Percentiles rank a stretch among this genome's conserved stretches.
These are phyloP conservation scores for Holacanthella duospinosa DNA, from an alignment of 2,888 invertebrate species.

Conservation along the genomic window DNA sequence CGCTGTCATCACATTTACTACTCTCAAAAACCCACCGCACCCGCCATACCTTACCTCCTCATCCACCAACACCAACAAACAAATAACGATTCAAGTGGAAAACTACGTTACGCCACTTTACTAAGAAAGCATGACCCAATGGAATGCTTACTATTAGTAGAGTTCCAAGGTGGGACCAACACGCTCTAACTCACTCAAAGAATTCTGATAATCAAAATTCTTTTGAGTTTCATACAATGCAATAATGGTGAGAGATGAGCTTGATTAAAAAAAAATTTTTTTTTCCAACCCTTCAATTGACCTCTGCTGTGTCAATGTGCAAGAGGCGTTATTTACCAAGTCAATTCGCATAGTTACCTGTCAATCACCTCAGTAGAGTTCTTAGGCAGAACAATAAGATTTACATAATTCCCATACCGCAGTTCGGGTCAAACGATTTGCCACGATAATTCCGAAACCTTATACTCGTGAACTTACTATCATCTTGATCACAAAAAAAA, in stretches of 20 bases:
- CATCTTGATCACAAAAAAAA: too few species aligned
- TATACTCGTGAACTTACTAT: too few species aligned
- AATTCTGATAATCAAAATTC: constrained; percentile 2
- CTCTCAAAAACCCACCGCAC: neutral
- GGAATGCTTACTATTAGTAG: neutral
- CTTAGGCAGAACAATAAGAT: neutral
- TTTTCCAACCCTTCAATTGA: neutral
- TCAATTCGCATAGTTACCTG: constrained; percentile 3
- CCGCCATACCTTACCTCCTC: too few species aligned
- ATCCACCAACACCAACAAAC: too few species aligned
- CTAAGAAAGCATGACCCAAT: too few species aligned
- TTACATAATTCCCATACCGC: neutral
- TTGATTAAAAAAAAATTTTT: neutral
- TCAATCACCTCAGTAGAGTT: neutral
- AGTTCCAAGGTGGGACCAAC: neutral
- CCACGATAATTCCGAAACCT: neutral
- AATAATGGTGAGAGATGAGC: neutral
- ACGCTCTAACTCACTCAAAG: too few species aligned
- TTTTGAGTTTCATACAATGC: neutral
- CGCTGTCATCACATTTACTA: neutral
- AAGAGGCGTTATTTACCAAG: neutral
- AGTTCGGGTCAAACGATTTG: neutral
- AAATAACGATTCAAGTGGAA: neutral
- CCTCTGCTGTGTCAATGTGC: neutral
- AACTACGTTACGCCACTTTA: neutral